Conservation (phyloP, 37 sponge, comb jelly and placozoan species). For the Spongilla lacustris region DNA sequence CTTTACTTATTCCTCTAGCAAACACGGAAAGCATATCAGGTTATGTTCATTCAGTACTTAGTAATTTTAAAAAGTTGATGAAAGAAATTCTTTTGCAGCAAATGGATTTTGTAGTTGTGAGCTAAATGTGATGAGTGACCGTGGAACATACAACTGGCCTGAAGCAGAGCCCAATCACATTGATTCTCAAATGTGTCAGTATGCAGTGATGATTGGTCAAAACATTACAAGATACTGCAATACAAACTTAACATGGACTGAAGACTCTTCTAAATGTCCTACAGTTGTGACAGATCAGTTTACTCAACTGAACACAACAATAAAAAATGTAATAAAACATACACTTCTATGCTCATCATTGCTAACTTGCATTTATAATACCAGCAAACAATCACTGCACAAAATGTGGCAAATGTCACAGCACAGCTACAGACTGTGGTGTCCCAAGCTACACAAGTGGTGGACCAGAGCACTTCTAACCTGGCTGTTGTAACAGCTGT, state of each 20-base stretch:
- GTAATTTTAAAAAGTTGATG: too few species aligned
- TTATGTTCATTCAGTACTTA: too few species aligned
- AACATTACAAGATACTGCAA: background rate
- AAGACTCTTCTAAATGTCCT: conserved; percentile 11
- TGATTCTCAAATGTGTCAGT: background rate
- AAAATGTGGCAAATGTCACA: background rate
- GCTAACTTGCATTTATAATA: too few species aligned
- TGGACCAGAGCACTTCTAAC: background rate
- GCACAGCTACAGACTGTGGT: background rate
- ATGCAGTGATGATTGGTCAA: background rate
- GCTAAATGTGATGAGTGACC: background rate
- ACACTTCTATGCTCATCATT: too few species aligned
- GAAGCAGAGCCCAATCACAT: conserved; percentile 11
- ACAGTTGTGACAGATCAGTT: conserved; percentile 7
- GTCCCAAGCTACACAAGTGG: background rate
- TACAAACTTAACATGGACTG: background rate
- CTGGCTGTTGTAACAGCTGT: background rate
- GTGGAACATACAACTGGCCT: conserved; percentile 33
- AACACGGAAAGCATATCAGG: background rate
- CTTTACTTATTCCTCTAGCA: too few species aligned
- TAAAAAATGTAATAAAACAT: background rate
- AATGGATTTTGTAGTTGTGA: conserved; percentile 42
- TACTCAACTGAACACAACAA: background rate
- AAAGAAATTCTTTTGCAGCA: background rate
- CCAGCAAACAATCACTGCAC: background rate